Base-by-base conservation (phyloP, 2,113 vertebrate genomes). In the Poeciliopsis prolifica region DNA sequence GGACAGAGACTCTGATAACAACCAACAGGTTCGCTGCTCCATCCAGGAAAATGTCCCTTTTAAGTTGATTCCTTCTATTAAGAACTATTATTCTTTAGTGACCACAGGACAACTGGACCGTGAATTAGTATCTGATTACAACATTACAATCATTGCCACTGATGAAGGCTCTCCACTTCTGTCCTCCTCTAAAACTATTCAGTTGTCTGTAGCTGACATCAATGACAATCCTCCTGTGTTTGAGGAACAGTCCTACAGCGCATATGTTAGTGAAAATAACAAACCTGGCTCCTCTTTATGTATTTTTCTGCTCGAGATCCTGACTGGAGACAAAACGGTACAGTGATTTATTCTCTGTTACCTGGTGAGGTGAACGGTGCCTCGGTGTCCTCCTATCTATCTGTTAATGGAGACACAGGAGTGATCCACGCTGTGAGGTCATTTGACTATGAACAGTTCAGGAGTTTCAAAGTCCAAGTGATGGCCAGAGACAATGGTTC, bases 361-460 rank as follows among this genome's bases (percentile, higher is more conserved):
- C 65, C 92, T n/a, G 86, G 75, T 61, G 91, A 89, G 1, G 63
- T 92, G 24, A 88, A 87, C 15, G 87, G 90, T 8, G 69, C 68
- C 10, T 30, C 48, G 7, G 68, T 70, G 94, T 3, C 88, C 91
- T 75, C 68, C 94, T 94, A 19, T 90, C 19, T 95, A 3, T 95
- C 94, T 44, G 92, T 95, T 63, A 94, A 94, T 31, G 91, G 92
- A 51, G 93, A 93, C 70, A 87, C 83, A 1, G 85, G 83, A n/a
- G 68, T 80, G 68, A 75, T 89, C 65, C 78, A 84, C 31, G 70
- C 86, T 37, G 84, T 76, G 77, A 83, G 79, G 11, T 92, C 94
- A 5, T 96, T 95, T 70, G 94, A 96, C 81, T 96, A 95, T 65
- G 95, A 95, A 40, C 91, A 93, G 60, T 62, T 94, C 2, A 82